Conservation (phyloP, 2,888 invertebrate genomes). For the Apamea sordens region DNA sequence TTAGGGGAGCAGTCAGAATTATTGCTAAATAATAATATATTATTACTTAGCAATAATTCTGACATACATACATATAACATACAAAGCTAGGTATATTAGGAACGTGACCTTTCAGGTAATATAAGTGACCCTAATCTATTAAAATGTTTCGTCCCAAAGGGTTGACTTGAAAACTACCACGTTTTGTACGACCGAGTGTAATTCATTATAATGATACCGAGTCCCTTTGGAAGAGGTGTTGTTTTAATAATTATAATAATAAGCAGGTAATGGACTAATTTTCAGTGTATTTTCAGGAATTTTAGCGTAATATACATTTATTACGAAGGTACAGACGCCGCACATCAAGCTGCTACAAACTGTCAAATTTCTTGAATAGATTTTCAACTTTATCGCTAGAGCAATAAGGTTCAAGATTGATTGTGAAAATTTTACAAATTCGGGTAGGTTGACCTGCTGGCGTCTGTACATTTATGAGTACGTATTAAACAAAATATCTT, state of each 20-base stretch:
- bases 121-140: slow-evolving; percentile 30
- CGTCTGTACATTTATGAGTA: too few relatives aligned
- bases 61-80: too few relatives aligned
- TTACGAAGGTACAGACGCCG: not conserved
- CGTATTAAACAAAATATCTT: not conserved
- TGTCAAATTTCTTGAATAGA: too few relatives aligned
- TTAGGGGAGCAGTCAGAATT: not conserved
- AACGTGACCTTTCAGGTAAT: slow-evolving; percentile 6
- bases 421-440: too few relatives aligned
- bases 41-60: too few relatives aligned
- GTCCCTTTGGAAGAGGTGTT: slow-evolving; percentile 3
- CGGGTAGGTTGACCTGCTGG: too few relatives aligned
- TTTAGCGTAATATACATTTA: not conserved
- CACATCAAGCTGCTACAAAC: too few relatives aligned
- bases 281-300: not conserved
- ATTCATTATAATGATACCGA: slow-evolving; percentile 12
- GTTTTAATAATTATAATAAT: slow-evolving; percentile 21
- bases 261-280: slow-evolving; percentile 24
- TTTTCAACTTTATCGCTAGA: too few relatives aligned
- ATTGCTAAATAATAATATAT: not conserved
- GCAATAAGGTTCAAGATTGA: too few relatives aligned
- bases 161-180: not conserved
- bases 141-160: slow-evolving; percentile 6
- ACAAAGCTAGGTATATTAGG: not conserved
- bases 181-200: slow-evolving; percentile 4